Evolutionary conservation across 2,113 vertebrate genomes (phyloP), one percentile per base, ranked within the genome.

Genomic region (Caranx melampygus): DNA sequence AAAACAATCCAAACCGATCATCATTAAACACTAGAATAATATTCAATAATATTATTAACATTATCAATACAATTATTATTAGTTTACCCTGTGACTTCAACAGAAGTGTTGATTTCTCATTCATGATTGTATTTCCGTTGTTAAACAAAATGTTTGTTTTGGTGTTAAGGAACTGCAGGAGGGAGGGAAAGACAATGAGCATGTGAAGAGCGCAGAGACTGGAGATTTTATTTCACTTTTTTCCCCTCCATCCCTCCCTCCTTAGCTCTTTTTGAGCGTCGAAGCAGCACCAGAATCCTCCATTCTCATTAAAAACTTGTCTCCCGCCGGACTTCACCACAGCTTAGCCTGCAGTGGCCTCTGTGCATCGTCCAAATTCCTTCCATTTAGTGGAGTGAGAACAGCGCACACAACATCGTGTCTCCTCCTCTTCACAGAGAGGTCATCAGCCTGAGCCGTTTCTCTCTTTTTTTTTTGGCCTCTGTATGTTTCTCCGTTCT

Each of bases 81-180:
- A 92, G 88, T 92, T 91, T 95, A 95, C 95, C 95, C 95, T 95
- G 95, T 95, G 91, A 93, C 87, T 94, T 94, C 90, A 88, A 92
- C 88, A 92, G 92, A 92, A 94, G 88, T 76, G 89, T 90, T 75
- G 86, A 94, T 93, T 91, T 94, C 87, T 92, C 89, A 86, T 92
- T 91, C 84, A 82, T 93, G 93, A 94, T 94, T 94, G 94, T 94
- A 91, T 91, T 92, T 93, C 90, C 61, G 75, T 92, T 86, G 79
- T 70, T 77, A 87, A 88, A 87, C 82, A 92, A 92, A 88, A 92
- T 76, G 34, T 92, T 91, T 86, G 83, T 94, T 94, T 94, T 94
- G 93, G 90, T 90, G 92, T 92, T 71, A 66, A 88, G 81, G 81
- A 89, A 84, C 87, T 82, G 87, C 80, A 69, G 87, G 90, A 92